Evolutionary conservation across 2,888 invertebrate species (phyloP).

Genomic region (Lycophotia porphyrea): DNA sequence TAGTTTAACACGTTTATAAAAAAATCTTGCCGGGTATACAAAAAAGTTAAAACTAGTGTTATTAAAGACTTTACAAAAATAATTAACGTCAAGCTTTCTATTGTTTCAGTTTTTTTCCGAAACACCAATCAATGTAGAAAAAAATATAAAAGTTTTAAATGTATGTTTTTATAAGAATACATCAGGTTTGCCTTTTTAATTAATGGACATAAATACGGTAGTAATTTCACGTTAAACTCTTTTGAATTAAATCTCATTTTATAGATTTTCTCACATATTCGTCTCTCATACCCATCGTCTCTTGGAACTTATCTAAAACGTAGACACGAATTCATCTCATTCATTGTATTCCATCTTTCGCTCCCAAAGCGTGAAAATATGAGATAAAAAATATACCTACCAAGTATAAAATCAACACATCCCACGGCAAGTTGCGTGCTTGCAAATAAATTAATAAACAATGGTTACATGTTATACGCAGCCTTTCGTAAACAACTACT

Average conservation of each 20-base stretch:
- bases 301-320: not conserved
- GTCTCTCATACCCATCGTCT: not conserved
- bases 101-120: not conserved
- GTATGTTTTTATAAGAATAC: not conserved
- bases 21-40: no score
- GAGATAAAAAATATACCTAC: slow-evolving; percentile 9
- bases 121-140: not conserved
- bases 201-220: not conserved
- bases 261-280: not conserved
- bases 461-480: slow-evolving; percentile 2
- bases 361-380: not conserved
- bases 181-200: not conserved
- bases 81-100: not conserved
- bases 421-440: slow-evolving; percentile 28
- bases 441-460: slow-evolving; percentile 51
- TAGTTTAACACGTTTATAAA: no score
- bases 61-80: not conserved
- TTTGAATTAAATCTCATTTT: not conserved
- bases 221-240: no score
- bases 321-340: not conserved
- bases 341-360: not conserved
- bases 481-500: slow-evolving; percentile 59
- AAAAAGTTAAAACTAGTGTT: no score
- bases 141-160: not conserved
- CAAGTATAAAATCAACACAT: slow-evolving; percentile 47